These are phyloP conservation scores for Catharus fuscescens DNA, from an alignment of 2,113 vertebrate genomes.

Conservation along the genomic window DNA sequence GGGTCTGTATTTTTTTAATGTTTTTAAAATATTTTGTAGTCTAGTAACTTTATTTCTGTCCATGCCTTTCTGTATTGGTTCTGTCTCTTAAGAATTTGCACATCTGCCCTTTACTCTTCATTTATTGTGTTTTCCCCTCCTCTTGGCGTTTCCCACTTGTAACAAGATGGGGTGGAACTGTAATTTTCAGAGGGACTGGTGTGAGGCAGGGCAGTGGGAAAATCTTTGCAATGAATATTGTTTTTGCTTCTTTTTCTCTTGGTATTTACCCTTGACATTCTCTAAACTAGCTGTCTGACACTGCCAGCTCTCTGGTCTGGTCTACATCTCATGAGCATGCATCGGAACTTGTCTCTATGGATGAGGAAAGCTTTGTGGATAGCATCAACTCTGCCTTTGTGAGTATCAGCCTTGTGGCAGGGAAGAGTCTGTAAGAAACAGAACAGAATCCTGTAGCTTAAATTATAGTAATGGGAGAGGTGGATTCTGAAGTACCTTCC, in stretches of 20 bases:
- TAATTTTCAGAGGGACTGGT: background rate
- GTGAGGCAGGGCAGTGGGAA: background rate
- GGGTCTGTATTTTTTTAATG: background rate
- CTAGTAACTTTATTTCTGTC: background rate
- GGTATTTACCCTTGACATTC: background rate
- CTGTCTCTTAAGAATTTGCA: background rate
- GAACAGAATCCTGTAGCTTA: background rate
- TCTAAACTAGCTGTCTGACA: constrained; percentile 87
- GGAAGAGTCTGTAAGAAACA: background rate
- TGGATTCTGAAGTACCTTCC: background rate
- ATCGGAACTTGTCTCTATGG: constrained; percentile 85
- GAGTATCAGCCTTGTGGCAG: constrained; percentile 63
- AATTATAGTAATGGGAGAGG: background rate
- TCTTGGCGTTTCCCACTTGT: background rate
- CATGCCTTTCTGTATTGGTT: background rate
- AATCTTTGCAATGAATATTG: background rate
- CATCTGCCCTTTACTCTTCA: background rate
- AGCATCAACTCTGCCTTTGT: constrained; percentile 96
- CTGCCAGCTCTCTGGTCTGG: constrained; percentile 94
- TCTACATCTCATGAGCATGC: constrained; percentile 91
- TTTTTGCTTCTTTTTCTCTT: background rate
- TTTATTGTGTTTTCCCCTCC: background rate
- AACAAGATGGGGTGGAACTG: background rate
- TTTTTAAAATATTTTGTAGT: background rate
- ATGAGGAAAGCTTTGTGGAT: constrained; percentile 93